Base-by-base conservation (phyloP, 2,113 vertebrate species). In the Cephalopterus ornatus region DNA sequence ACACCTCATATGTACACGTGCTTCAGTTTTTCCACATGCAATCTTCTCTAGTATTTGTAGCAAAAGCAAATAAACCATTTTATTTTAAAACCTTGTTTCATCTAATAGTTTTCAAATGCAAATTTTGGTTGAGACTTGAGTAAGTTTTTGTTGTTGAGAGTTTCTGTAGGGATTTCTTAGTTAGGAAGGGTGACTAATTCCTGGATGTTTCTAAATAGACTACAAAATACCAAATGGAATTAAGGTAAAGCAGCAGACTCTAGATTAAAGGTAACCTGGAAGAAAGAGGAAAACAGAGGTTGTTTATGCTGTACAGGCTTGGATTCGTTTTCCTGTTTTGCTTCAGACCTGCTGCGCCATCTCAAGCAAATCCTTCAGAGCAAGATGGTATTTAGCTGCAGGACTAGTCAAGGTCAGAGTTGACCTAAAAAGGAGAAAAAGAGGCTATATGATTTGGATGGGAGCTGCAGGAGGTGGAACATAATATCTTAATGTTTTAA, bases 351-450 rank as follows among this genome's bases (percentile, higher is more conserved):
- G 76, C 93, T 96, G 86, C 89, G 91, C 93, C 89, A 78, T 89
- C 93, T 95, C 95, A 93, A 93, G 88, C 95, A 95, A 94, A 97
- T 96, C 70, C 62, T 95, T 93, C 49, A 61, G 85, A 92, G 32
- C 70, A 94, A 82, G 78, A 61, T 78, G 62, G 49, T 94, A 93
- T 88, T 95, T 93, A 92, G 71, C 75, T 92, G 47, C 75, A 93
- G 85, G 66, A 85, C 30, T 50, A 70, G 66, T 71, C 49, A 65
- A 85, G 75, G 78, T 94, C 74, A 76, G 92, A 65, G 78, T 33
- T 96, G 92, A 92, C 95, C 95, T 95, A 92, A 97, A 95, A 96
- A 94, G 96, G 96, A 88, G 55, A 94, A 79, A 85, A 88, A 92
- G 44, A 85, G n/a, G 20, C 28, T 65, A 18, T 53, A 49, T 3